These are phyloP conservation scores for Cirrhinus mrigala DNA, from an alignment of 2,797 vertebrate species.

Conservation along the genomic window DNA sequence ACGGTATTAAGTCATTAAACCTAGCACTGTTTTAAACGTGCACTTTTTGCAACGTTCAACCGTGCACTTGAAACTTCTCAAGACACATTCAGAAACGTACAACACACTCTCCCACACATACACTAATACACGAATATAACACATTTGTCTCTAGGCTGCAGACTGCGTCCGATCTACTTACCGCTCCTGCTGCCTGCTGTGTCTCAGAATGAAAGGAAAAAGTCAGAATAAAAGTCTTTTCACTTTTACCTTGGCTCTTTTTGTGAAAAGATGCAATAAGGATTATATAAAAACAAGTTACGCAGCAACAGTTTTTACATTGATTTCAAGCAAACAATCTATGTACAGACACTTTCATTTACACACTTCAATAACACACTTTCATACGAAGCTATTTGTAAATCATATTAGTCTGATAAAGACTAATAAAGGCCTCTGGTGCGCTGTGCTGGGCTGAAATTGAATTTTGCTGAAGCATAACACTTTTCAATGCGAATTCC, in stretches of 20 bases:
- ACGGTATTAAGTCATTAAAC: background rate
- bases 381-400: too few relatives aligned
- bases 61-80: background rate
- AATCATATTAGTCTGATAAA: too few relatives aligned
- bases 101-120: background rate
- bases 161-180: background rate
- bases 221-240: background rate
- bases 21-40: background rate
- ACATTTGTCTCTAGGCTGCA: background rate
- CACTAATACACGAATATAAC: background rate
- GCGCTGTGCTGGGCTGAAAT: background rate
- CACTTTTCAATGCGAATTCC: background rate
- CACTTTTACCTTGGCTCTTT: background rate
- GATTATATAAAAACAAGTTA: background rate
- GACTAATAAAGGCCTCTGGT: background rate
- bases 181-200: background rate
- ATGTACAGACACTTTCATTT: background rate
- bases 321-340: background rate
- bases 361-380: background rate
- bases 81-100: background rate
- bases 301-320: background rate
- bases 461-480: background rate
- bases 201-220: background rate
- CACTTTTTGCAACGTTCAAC: too few relatives aligned
- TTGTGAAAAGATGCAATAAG: background rate